Percentiles rank a stretch among this genome's conserved stretches.
phyloP scores from a whole-genome alignment of 2,888 invertebrate genomes.

The Napeogenes sylphis region DNA sequence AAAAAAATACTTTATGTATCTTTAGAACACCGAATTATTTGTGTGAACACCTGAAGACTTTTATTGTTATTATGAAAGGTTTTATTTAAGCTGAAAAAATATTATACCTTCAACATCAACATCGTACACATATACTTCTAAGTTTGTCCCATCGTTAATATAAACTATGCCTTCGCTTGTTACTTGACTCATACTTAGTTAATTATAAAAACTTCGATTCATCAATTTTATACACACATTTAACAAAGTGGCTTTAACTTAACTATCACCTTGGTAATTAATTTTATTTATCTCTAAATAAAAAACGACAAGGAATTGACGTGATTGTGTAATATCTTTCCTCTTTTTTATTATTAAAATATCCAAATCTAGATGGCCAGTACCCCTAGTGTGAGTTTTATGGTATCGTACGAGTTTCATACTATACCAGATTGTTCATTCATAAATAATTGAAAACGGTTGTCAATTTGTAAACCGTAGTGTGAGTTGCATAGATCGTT shows the following conservation, averaged over 20 bases:
- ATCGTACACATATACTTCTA: constrained; percentile 26
- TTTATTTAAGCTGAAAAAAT: not conserved
- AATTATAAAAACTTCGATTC: not conserved
- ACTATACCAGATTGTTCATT: too few species aligned
- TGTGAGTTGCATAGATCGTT: too few species aligned
- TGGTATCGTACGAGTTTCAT: too few species aligned
- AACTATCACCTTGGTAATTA: constrained; percentile 48
- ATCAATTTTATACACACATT: not conserved
- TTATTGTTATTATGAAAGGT: too few species aligned
- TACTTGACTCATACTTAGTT: constrained; percentile 18
- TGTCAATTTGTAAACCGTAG: too few species aligned
- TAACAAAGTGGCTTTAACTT: constrained; percentile 17
- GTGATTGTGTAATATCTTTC: not conserved
- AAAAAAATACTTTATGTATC: not conserved
- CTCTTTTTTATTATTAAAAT: constrained; percentile 19
- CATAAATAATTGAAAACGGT: too few species aligned
- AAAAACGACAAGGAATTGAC: constrained; percentile 10
- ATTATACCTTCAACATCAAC: constrained; percentile 22
- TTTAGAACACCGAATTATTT: not conserved
- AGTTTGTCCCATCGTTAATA: constrained; percentile 11
- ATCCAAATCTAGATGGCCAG: constrained; percentile 33
- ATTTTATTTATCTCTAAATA: constrained; percentile 40
- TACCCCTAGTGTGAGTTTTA: too few species aligned
- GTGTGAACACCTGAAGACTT: too few species aligned
- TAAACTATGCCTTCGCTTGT: constrained; percentile 16